These are phyloP conservation scores for Carassius carassius DNA, from an alignment of 2,113 vertebrate genomes.

Conservation along the genomic window DNA sequence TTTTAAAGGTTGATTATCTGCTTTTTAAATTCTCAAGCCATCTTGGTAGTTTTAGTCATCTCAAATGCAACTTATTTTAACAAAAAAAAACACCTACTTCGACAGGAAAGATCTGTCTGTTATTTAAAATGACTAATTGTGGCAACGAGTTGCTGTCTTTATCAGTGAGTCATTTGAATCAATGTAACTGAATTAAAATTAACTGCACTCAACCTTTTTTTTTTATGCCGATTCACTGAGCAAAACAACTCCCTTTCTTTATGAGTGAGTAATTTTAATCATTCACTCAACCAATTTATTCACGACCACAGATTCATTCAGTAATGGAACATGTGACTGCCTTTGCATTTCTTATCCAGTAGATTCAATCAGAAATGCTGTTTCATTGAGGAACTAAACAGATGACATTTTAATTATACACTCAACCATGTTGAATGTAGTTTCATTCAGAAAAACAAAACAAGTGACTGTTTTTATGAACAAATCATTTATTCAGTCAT, in stretches of 20 bases:
- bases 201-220: no score
- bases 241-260: no score
- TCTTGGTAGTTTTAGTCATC: background rate
- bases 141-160: background rate
- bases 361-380: background rate
- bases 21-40: background rate
- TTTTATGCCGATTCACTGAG: background rate
- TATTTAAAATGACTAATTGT: background rate
- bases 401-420: no score
- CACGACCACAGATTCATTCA: background rate
- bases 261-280: background rate
- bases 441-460: no score
- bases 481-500: background rate
- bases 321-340: background rate
- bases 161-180: background rate
- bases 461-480: no score
- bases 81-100: background rate
- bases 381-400: background rate
- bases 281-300: background rate
- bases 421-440: no score
- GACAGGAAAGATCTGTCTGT: background rate
- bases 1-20: conserved; percentile 28
- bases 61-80: background rate
- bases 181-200: no score
- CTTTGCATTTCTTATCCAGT: background rate